These are phyloP conservation scores for Agriopis aurantiaria DNA, from an alignment of 2,888 invertebrate genomes.

Conservation along the genomic window DNA sequence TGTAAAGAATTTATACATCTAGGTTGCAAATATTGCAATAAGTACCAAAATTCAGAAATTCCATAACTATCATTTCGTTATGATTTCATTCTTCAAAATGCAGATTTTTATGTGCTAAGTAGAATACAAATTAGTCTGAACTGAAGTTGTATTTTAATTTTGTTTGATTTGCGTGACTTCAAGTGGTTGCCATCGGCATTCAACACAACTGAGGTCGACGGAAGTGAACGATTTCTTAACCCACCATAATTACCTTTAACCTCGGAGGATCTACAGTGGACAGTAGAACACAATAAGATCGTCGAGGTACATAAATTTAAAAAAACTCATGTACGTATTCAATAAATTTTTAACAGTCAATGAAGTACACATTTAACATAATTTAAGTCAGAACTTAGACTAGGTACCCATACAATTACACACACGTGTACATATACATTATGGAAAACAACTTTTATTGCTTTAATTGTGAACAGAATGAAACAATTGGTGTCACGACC, in stretches of 20 bases:
- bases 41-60: no score
- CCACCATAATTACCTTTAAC: constrained; percentile 60
- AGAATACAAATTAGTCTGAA: neutral
- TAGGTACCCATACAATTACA: neutral
- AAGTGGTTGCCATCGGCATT: constrained; percentile 54
- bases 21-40: no score
- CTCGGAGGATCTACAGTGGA: constrained; percentile 59
- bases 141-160: constrained; percentile 3
- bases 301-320: constrained; percentile 1
- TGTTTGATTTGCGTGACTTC: constrained; percentile 67
- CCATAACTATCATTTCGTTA: no score
- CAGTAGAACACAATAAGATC: constrained; percentile 35
- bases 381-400: neutral
- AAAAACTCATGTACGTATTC: neutral
- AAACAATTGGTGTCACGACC: constrained; percentile 25
- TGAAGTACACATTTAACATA: neutral
- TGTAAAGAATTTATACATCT: no score
- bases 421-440: neutral
- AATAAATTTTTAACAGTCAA: neutral
- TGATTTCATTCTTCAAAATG: no score
- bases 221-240: constrained; percentile 78
- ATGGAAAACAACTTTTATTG: neutral
- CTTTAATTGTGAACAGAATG: neutral
- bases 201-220: constrained; percentile 64
- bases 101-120: no score